Percentiles rank a stretch among this genome's conserved stretches.
These are phyloP conservation scores for Meganola albula DNA, from an alignment of 2,888 invertebrate genomes.

Conservation along the genomic window DNA sequence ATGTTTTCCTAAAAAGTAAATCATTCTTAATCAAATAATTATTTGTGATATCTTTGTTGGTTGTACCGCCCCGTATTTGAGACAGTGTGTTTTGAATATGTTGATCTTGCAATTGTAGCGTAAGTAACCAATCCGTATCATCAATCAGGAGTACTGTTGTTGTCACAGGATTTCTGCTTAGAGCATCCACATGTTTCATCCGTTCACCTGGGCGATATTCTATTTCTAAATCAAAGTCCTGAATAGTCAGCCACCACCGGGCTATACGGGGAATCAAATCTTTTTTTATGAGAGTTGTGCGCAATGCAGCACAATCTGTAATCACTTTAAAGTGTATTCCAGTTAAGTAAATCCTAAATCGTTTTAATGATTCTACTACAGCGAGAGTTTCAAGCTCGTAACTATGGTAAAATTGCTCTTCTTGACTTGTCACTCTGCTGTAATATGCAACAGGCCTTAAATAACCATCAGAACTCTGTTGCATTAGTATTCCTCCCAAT, in stretches of 20 bases:
- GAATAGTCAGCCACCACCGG: constrained; percentile 3
- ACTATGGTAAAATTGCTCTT: constrained; percentile 3
- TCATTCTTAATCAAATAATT: neutral
- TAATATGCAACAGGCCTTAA: constrained; percentile 4
- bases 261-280: too few relatives aligned
- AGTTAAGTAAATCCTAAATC: constrained; percentile 2
- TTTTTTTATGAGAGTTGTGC: constrained; percentile 1
- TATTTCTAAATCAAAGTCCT: constrained; percentile 3
- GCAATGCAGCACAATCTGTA: constrained; percentile 3
- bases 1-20: neutral
- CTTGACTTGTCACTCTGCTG: constrained; percentile 2
- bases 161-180: constrained; percentile 1
- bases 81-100: too few relatives aligned
- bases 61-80: too few relatives aligned
- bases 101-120: neutral
- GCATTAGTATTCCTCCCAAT: constrained; percentile 4
- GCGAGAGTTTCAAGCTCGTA: constrained; percentile 4
- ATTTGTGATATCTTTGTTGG: neutral
- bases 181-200: constrained; percentile 3
- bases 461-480: neutral
- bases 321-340: constrained; percentile 1
- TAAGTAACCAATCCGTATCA: constrained; percentile 2
- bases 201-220: constrained; percentile 3
- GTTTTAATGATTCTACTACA: constrained; percentile 4
- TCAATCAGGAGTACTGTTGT: neutral